phyloP scores from a whole-genome alignment of 2,113 vertebrate species.

The Notothenia coriiceps region DNA sequence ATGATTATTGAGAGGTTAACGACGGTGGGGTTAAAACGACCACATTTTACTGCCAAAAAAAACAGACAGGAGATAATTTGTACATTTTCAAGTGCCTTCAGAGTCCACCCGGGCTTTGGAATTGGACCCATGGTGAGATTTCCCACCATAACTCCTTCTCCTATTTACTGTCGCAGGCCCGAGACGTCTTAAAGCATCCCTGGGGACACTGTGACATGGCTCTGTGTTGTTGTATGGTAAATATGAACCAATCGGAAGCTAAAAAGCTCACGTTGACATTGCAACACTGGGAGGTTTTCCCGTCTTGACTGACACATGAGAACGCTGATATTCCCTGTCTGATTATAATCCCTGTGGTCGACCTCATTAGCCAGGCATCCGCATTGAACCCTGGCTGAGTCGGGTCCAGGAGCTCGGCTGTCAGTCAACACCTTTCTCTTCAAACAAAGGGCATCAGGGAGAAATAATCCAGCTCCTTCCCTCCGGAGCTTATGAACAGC shows the following conservation, averaged over 20 bases:
- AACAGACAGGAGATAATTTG: conserved; percentile 69
- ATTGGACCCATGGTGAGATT: conserved; percentile 70
- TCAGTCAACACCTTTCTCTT: conserved; percentile 84
- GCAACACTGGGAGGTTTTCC: conserved; percentile 76
- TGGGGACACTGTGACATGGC: conserved; percentile 66
- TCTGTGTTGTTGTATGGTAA: conserved; percentile 74
- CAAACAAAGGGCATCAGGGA: conserved; percentile 78
- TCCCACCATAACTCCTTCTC: conserved; percentile 78
- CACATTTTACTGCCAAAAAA: conserved; percentile 71
- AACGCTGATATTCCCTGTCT: conserved; percentile 82
- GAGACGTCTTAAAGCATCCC: conserved; percentile 67
- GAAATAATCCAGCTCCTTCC: conserved; percentile 78
- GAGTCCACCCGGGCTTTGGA: conserved; percentile 51
- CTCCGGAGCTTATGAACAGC: conserved; percentile 48
- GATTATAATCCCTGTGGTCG: conserved; percentile 83
- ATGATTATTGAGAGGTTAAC: conserved; percentile 69
- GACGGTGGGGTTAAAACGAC: conserved; percentile 57
- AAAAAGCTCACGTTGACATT: conserved; percentile 57
- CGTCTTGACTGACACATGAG: conserved; percentile 81
- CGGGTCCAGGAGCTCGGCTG: conserved; percentile 79
- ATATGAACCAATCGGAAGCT: conserved; percentile 74
- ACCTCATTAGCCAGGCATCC: conserved; percentile 86
- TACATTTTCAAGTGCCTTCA: conserved; percentile 46
- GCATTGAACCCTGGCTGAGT: conserved; percentile 83
- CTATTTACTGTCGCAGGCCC: conserved; percentile 67